Evolutionary conservation across 2,797 vertebrate genomes (phyloP), one percentile per base, ranked within the genome.

Genomic region (Picus viridis): DNA sequence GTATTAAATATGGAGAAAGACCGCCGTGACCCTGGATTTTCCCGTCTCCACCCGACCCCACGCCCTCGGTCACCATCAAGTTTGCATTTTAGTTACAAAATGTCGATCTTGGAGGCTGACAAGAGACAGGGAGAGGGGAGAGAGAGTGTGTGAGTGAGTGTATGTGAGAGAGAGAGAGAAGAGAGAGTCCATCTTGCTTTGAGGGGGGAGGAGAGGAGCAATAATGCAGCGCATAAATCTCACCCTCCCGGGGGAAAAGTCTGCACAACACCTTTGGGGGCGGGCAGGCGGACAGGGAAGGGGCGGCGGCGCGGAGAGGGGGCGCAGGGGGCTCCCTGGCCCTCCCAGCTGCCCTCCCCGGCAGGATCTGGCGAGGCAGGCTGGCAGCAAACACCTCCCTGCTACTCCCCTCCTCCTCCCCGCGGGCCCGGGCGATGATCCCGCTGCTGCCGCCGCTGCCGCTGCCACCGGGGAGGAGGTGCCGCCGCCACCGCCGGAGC

Each of bases 181-280:
- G 92, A 94, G 98, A 98, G 99, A 99, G 98, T 99, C 99, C 99
- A 99, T 99, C 98, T 99, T 99, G 99, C 98, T 98, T 98, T 96
- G 98, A 98, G 97, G 98, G 98, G 97, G 97, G 97, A 97, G 97
- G 96, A 95, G 91, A 82, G 85, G 84, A 88, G 96, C 95, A 94
- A 95, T 96, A 97, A 97, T 95, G 96, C 97, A 98, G 98, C 98
- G 97, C 97, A 95, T 87, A 98, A 98, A 98, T 98, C 98, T 98
- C 97, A 97, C 97, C 98, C 97, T 98, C 96, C 62, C 81, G 91
- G 93, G 86, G 94, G 98, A 98, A 96, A 98, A 98, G 97, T 98
- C 97, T 92, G 91, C 96, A 97, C 88, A 97, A 94, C 97, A 98
- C 96, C 97, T 98, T 95, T 92, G 96, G 96, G 89, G 95, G 96